These are phyloP conservation scores for Schizotus pectinicornis DNA, from an alignment of 2,888 invertebrate species.

Conservation along the genomic window DNA sequence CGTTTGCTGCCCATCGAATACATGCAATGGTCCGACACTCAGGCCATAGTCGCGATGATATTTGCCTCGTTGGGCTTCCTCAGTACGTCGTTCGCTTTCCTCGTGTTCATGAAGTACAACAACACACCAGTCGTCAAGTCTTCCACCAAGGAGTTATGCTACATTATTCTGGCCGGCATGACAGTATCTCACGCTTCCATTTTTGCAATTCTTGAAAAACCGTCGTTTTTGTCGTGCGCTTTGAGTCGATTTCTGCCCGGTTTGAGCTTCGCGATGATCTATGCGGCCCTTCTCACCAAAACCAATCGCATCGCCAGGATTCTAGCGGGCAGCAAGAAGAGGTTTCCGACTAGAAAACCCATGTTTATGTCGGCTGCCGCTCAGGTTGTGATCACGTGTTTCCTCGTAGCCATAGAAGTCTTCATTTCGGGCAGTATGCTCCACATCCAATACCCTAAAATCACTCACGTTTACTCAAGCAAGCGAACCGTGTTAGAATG, in stretches of 20 bases:
- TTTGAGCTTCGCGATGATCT: constrained; percentile 74
- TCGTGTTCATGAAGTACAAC: constrained; percentile 71
- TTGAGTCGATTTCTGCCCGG: constrained; percentile 43
- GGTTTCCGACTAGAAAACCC: constrained; percentile 73
- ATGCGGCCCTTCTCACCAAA: constrained; percentile 76
- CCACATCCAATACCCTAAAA: constrained; percentile 65
- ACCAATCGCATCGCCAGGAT: constrained; percentile 80
- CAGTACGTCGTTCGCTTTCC: constrained; percentile 65
- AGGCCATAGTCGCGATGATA: constrained; percentile 67
- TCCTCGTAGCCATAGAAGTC: constrained; percentile 71
- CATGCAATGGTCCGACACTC: constrained; percentile 67
- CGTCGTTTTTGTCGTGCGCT: constrained; percentile 63
- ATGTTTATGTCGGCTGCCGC: constrained; percentile 67
- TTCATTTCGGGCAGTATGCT: constrained; percentile 68
- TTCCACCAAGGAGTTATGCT: constrained; percentile 70
- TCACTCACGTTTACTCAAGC: constrained; percentile 62
- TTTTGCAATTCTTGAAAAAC: constrained; percentile 71
- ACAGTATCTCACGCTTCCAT: constrained; percentile 65
- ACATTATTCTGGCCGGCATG: constrained; percentile 71
- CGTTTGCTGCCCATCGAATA: constrained; percentile 66
- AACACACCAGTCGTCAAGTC: constrained; percentile 80
- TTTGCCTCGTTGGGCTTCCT: constrained; percentile 69
- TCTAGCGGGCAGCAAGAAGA: constrained; percentile 73
- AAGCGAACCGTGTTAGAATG: constrained; percentile 68
- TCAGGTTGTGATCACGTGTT: constrained; percentile 69